These are phyloP conservation scores for Neolamprologus kungweensis DNA, from an alignment of 2,113 vertebrate genomes.

Conservation along the genomic window DNA sequence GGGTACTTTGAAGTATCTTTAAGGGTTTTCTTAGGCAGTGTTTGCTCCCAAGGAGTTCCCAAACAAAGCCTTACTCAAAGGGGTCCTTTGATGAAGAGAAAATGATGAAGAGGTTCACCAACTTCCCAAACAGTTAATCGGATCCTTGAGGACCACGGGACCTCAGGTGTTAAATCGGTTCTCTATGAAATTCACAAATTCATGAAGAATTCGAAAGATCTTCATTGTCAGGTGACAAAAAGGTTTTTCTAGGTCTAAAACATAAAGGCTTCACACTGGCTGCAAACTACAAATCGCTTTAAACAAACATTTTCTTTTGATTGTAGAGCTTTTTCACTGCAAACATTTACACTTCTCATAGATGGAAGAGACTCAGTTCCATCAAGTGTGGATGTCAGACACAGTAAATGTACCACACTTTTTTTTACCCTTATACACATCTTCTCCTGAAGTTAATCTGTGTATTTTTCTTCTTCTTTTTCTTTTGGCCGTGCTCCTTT, in stretches of 20 bases:
- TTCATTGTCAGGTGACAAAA: neutral
- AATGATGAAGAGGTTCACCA: neutral
- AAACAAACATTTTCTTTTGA: neutral
- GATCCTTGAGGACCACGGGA: neutral
- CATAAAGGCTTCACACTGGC: neutral
- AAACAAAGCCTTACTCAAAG: neutral
- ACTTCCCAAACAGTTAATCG: neutral
- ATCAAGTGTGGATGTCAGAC: neutral
- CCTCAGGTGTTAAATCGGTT: neutral
- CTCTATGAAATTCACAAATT: neutral
- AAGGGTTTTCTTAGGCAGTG: neutral
- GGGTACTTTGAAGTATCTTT: neutral
- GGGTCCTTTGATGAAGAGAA: neutral
- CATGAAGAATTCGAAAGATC: neutral
- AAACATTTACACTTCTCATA: neutral
- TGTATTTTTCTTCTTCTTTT: neutral
- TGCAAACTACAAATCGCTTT: neutral
- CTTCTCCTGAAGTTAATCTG: neutral
- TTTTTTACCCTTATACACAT: neutral
- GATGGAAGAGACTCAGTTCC: neutral
- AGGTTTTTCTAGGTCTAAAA: neutral
- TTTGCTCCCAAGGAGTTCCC: neutral
- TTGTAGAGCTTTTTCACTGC: neutral
- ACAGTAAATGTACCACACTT: neutral
- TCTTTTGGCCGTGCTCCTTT: neutral